Conservation (phyloP, 2,888 invertebrate genomes). For the Anorthoa munda region DNA sequence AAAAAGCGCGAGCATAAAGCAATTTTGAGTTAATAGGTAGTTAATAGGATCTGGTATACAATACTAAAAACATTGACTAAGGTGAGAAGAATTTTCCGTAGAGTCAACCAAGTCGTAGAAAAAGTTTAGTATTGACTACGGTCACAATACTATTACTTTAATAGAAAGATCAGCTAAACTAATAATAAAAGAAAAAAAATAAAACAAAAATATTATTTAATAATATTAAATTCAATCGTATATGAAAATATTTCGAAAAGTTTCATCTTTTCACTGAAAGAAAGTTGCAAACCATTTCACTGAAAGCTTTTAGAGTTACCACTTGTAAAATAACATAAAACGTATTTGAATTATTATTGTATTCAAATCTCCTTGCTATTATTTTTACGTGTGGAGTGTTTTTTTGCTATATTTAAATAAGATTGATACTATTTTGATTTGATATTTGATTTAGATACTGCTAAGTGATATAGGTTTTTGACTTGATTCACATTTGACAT, state of each 20-base stretch:
- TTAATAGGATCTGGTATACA: no score
- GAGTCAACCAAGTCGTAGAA: no score
- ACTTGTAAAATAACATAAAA: conserved; percentile 46
- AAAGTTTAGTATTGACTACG: no score
- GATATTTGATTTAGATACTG: background rate
- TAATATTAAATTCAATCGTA: conserved; percentile 47
- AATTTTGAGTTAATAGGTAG: no score
- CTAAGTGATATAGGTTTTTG: no score
- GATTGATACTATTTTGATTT: conserved; percentile 9
- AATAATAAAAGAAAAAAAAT: conserved; percentile 27
- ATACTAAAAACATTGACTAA: no score
- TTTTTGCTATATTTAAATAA: conserved; percentile 8
- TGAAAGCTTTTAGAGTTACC: conserved; percentile 57
- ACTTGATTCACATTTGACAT: background rate
- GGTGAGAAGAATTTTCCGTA: no score
- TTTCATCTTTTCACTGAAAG: conserved; percentile 36
- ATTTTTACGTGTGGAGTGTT: background rate
- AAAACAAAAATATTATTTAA: conserved; percentile 28
- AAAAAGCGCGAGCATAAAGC: no score
- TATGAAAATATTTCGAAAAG: conserved; percentile 45
- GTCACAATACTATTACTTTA: no score
- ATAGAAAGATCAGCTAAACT: background rate
- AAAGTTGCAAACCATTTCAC: conserved; percentile 45
- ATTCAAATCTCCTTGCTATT: conserved; percentile 38
- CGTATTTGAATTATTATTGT: conserved; percentile 45